Conservation (phyloP, 1,140 invertebrate species). For the Drosophila funebris region DNA sequence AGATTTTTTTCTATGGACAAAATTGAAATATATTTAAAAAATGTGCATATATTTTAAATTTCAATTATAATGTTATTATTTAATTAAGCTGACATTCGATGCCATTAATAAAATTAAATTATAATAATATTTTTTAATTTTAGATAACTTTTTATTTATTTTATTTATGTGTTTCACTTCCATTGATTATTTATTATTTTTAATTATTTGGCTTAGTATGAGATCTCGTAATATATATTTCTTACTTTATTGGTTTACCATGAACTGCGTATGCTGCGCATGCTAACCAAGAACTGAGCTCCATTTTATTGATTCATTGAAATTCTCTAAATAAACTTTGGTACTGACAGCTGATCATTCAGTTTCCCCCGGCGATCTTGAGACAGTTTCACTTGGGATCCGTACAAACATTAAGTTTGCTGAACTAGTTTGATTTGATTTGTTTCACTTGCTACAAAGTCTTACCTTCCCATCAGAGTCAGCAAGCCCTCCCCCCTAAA, state of each 20-base stretch:
- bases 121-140: no score
- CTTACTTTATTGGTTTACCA: background rate
- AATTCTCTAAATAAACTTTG: background rate
- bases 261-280: background rate
- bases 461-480: background rate
- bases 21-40: no score
- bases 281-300: slow-evolving; percentile 20
- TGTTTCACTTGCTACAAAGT: slow-evolving; percentile 1
- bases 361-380: slow-evolving; percentile 5
- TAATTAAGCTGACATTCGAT: no score
- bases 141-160: background rate
- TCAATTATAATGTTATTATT: no score
- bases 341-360: slow-evolving; percentile 51
- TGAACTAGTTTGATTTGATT: slow-evolving; percentile 58
- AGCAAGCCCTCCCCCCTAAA: background rate
- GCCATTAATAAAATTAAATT: no score
- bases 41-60: no score
- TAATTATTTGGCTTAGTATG: background rate
- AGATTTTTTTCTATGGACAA: no score
- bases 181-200: background rate
- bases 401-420: slow-evolving; percentile 40
- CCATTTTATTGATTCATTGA: background rate
- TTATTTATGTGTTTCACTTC: background rate
- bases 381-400: slow-evolving; percentile 3
- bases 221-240: background rate